A percentile compares a stretch with the other conserved stretches of the same genome.
phyloP scores from a whole-genome alignment of 2,113 vertebrate species.

The Cercocebus atys region DNA sequence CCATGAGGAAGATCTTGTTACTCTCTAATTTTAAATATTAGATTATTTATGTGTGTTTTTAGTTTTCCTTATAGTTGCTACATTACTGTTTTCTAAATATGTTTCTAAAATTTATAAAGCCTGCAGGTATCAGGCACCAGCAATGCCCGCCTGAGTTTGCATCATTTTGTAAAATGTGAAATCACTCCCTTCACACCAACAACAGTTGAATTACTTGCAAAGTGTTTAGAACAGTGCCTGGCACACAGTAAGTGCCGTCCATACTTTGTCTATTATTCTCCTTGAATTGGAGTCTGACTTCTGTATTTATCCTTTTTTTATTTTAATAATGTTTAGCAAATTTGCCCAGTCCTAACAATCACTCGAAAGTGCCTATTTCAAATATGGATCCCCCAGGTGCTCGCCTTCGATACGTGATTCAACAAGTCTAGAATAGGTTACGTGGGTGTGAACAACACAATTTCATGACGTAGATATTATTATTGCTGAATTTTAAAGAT shows the following conservation, averaged over 20 bases:
- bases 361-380: not conserved
- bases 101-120: not conserved
- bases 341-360: not conserved
- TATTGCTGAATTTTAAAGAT: not conserved
- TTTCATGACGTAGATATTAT: not conserved
- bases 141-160: not conserved
- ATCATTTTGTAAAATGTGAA: not conserved
- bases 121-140: not conserved
- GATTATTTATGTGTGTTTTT: no score
- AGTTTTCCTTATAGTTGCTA: no score
- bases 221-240: not conserved
- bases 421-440: not conserved
- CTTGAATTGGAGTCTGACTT: not conserved
- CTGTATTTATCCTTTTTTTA: not conserved
- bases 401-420: not conserved
- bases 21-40: no score
- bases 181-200: not conserved
- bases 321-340: not conserved
- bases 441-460: not conserved
- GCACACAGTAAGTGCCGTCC: accelerated
- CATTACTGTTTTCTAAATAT: no score
- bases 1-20: no score
- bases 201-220: no score
- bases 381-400: no score
- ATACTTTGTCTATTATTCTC: not conserved